These are phyloP conservation scores for Gadopsis bispinosus DNA, from an alignment of 2,797 vertebrate species.

Conservation along the genomic window DNA sequence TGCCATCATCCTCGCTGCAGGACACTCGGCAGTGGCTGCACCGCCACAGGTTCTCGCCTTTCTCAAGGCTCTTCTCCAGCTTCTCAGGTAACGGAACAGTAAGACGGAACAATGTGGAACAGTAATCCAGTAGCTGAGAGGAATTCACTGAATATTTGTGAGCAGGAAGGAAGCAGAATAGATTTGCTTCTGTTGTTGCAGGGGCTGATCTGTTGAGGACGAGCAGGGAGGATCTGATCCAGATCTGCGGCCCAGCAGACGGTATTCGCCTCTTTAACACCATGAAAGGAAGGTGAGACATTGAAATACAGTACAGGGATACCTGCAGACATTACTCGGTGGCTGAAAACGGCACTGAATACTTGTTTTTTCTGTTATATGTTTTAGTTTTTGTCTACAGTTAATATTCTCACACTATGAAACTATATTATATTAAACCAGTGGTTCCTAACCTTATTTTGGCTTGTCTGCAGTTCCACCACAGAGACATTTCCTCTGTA, in stretches of 20 bases:
- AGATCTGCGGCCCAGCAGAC: conserved; percentile 95
- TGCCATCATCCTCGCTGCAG: conserved; percentile 90
- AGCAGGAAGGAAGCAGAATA: conserved; percentile 4
- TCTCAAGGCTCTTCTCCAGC: conserved; percentile 92
- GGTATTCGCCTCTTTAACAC: conserved; percentile 96
- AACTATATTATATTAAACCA: no score
- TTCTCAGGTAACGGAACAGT: conserved; percentile 89
- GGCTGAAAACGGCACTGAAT: no score
- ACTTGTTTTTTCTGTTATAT: no score
- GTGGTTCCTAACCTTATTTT: no score
- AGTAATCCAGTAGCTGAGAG: no score
- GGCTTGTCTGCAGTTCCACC: no score
- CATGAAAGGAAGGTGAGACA: conserved; percentile 92
- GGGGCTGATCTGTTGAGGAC: conserved; percentile 95
- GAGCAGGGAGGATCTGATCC: conserved; percentile 94
- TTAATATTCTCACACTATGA: neutral
- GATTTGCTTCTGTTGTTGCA: conserved; percentile 66
- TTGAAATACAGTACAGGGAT: neutral
- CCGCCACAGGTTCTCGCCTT: conserved; percentile 92
- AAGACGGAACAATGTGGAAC: neutral
- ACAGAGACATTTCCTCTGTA: neutral
- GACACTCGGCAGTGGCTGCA: conserved; percentile 95
- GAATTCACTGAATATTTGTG: neutral
- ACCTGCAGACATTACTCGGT: neutral
- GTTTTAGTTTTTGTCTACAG: no score